Evolutionary conservation across 2,113 vertebrate genomes (phyloP).

Genomic region (Tamias sibiricus): DNA sequence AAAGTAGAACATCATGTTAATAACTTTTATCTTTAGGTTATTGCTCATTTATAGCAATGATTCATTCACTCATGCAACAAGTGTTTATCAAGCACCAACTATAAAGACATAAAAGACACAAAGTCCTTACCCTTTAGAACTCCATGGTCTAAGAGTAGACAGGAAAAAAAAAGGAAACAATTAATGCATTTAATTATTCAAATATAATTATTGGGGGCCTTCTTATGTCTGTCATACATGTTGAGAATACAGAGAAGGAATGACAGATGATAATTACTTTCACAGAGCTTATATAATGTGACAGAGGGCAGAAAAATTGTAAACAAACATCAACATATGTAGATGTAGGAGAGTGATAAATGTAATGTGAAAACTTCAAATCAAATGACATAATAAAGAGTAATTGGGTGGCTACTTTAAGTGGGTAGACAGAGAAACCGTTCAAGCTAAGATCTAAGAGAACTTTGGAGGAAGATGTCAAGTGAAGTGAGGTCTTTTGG

Average conservation of each 20-base stretch:
- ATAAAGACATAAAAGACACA: background rate
- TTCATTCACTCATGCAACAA: slow-evolving; percentile 72
- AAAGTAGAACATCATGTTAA: slow-evolving; percentile 79
- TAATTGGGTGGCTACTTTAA: background rate
- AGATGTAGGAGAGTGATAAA: background rate
- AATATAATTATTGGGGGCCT: background rate
- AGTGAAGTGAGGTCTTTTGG: background rate
- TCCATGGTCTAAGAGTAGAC: background rate
- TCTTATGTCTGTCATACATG: background rate
- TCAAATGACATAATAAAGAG: background rate
- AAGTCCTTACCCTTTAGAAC: slow-evolving; percentile 4
- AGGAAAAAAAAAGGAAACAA: slow-evolving; percentile 3
- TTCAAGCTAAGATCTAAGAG: background rate
- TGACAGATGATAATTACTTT: slow-evolving; percentile 13
- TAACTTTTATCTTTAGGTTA: slow-evolving; percentile 81
- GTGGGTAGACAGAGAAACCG: background rate
- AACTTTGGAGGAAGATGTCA: background rate
- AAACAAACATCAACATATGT: background rate
- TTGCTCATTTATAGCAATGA: slow-evolving; percentile 79
- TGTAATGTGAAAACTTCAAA: background rate
- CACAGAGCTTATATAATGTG: background rate
- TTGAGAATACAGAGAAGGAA: background rate
- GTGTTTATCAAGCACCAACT: slow-evolving; percentile 56
- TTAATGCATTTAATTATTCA: slow-evolving; percentile 13
- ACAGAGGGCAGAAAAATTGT: background rate